These are phyloP conservation scores for Phaonia tiefii DNA, from an alignment of 2,888 invertebrate genomes.

Conservation along the genomic window DNA sequence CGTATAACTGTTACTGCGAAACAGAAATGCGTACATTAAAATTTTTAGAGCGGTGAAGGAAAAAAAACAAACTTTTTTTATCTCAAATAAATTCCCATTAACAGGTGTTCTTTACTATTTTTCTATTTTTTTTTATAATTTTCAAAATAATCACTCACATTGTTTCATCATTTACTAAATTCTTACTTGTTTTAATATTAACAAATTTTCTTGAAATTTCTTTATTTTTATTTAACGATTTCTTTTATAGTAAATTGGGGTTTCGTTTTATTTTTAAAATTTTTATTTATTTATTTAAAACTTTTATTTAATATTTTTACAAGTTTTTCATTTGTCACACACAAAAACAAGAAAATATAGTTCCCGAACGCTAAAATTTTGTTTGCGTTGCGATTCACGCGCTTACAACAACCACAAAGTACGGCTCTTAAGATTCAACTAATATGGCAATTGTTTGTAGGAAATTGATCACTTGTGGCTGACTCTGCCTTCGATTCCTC, in stretches of 20 bases:
- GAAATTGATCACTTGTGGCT: slow-evolving; percentile 58
- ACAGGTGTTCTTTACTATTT: too few relatives aligned
- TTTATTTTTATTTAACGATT: neutral
- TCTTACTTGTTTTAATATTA: too few relatives aligned
- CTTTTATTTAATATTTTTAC: neutral
- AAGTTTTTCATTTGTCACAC: neutral
- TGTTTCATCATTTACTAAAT: too few relatives aligned
- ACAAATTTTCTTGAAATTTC: neutral
- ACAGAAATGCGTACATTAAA: too few relatives aligned
- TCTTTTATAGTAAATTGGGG: neutral
- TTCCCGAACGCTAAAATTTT: neutral
- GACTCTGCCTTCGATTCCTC: slow-evolving; percentile 8
- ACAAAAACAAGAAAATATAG: too few relatives aligned
- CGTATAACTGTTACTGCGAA: too few relatives aligned
- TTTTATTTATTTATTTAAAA: neutral
- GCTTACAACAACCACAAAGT: slow-evolving; percentile 65
- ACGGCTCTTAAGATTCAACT: slow-evolving; percentile 66
- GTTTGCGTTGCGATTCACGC: slow-evolving; percentile 47
- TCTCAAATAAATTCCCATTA: too few relatives aligned
- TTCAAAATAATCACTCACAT: too few relatives aligned
- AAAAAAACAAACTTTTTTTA: too few relatives aligned
- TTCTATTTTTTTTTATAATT: too few relatives aligned
- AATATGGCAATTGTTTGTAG: slow-evolving; percentile 50
- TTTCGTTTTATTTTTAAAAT: slow-evolving; percentile 12
- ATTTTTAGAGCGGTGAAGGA: too few relatives aligned